Base-by-base conservation (phyloP, 2,113 vertebrate genomes). In the Pomatostomus ruficeps region DNA sequence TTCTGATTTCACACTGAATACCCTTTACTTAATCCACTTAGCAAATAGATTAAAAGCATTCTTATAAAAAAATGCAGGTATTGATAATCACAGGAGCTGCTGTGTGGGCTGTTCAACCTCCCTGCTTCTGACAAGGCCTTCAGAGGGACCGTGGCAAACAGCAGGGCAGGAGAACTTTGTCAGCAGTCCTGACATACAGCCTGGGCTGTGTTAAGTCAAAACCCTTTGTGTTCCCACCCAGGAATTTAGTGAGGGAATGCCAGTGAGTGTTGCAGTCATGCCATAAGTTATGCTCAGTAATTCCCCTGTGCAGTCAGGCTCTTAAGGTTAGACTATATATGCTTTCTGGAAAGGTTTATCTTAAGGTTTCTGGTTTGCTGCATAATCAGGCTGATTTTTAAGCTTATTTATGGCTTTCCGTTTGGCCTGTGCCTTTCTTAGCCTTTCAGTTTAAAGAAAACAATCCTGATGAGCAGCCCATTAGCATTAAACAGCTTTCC, bases 391-490 rank as follows among this genome's bases (percentile, higher is more conserved):
- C 55, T 86, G 82, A 74, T 92, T 93, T 95, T 86, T 51, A 54
- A 88, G 62, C 42, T 42, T 90, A 86, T 88, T 92, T 75, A 52
- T 82, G 75, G 55, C 33, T 83, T 74, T 88, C 19, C 72, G 91
- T 66, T 85, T 33, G 70, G 46, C 51, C 71, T 74, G 28, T 83
- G 55, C 35, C 46, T 73, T 91, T 89, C 61, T 62, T 88, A 38
- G 62, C 26, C 24, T 89, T 87, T 78, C 54, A 62, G 19, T 91
- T 90, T 66, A 88, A 95, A 92, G 81, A 83, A 90, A 96, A 91
- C 75, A 85, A 74, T 90, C 72, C 91, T 85, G 85, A 90, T 85
- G 91, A 95, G 79, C 55, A 73, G 59, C 24, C 74, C 57, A 86
- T 94, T 94, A 84, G 31, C 79, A 84, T 80, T 93, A 76, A 92